Evolutionary conservation across 2,888 invertebrate species (phyloP).

Genomic region (Tricholauxania praeusta): DNA sequence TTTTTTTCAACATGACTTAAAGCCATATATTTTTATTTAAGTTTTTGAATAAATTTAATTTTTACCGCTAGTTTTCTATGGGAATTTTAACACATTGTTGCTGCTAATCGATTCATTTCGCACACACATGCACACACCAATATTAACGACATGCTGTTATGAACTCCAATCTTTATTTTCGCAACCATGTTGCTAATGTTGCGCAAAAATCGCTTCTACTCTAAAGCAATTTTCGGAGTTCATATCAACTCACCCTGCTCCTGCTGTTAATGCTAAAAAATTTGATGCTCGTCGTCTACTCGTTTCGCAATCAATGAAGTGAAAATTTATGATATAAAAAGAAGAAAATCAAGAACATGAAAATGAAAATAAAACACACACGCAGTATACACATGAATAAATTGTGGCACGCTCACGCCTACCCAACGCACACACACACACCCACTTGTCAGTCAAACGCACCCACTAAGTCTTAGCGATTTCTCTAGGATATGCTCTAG

Average conservation of each 20-base stretch:
- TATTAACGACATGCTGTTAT: background rate
- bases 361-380: too few relatives aligned
- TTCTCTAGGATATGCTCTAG: background rate
- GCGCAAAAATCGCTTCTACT: too few relatives aligned
- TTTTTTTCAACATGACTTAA: too few relatives aligned
- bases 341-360: background rate
- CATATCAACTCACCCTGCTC: too few relatives aligned
- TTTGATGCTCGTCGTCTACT: background rate
- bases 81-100: background rate
- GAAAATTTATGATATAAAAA: background rate
- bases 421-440: background rate
- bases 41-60: too few relatives aligned
- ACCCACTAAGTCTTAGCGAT: background rate
- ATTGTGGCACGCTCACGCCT: background rate
- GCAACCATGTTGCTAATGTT: too few relatives aligned
- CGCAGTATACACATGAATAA: too few relatives aligned
- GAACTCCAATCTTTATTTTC: too few relatives aligned
- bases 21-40: too few relatives aligned
- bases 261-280: background rate
- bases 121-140: constrained; percentile 1
- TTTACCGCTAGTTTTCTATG: background rate
- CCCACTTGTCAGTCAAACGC: too few relatives aligned
- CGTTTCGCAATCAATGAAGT: constrained; percentile 6
- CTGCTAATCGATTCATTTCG: background rate
- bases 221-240: too few relatives aligned